These are phyloP conservation scores for Oxytorus armatus DNA, from an alignment of 2,888 invertebrate genomes.

Conservation along the genomic window DNA sequence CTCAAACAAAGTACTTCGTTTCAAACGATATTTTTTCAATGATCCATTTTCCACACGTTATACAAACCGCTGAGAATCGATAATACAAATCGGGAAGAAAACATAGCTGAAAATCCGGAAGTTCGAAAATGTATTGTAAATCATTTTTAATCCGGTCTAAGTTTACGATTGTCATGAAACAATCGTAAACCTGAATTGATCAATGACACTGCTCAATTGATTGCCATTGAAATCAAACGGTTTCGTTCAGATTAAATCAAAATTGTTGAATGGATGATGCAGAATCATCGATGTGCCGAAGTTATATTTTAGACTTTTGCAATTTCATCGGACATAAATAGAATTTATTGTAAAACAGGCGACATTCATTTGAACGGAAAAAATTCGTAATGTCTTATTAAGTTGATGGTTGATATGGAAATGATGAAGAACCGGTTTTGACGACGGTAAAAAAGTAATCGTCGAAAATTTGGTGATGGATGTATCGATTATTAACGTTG, in stretches of 20 bases:
- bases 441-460: slow-evolving; percentile 27
- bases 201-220: slow-evolving; percentile 14
- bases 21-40: background rate
- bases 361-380: slow-evolving; percentile 25
- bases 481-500: slow-evolving; percentile 42
- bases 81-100: no score
- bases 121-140: no score
- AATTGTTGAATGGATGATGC: background rate
- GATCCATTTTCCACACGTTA: no score
- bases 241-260: slow-evolving; percentile 3
- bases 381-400: slow-evolving; percentile 47
- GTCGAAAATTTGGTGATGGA: slow-evolving; percentile 26
- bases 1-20: slow-evolving; percentile 71
- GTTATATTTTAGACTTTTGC: slow-evolving; percentile 5
- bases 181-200: no score
- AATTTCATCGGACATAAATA: slow-evolving; percentile 23
- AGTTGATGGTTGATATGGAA: slow-evolving; percentile 45
- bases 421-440: slow-evolving; percentile 37
- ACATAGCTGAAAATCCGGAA: no score
- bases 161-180: no score
- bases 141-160: no score
- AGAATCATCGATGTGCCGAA: background rate
- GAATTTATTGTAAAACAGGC: slow-evolving; percentile 23
- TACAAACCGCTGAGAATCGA: no score
- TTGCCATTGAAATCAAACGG: slow-evolving; percentile 3